Percentiles rank a stretch among this genome's conserved stretches.
phyloP scores from a whole-genome alignment of 2,113 vertebrate species.

The Atractosteus spatula region DNA sequence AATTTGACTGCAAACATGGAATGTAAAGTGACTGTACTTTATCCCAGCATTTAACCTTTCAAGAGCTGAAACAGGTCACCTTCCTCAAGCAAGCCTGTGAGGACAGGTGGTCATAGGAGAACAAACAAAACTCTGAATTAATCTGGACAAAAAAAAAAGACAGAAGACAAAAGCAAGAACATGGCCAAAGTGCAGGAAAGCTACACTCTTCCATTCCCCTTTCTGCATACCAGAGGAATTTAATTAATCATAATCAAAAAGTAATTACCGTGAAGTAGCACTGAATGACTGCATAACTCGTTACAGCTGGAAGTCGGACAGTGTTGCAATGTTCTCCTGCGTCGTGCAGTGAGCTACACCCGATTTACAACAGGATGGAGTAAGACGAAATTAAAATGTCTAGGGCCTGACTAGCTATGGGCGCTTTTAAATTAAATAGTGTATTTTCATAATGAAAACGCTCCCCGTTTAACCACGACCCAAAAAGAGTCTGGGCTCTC shows the following conservation, averaged over 20 bases:
- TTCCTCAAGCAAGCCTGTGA: no score
- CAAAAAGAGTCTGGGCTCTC: background rate
- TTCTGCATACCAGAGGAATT: background rate
- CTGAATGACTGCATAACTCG: no score
- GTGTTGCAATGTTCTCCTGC: no score
- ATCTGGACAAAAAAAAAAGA: background rate
- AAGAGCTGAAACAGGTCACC: no score
- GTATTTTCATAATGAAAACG: constrained; percentile 11
- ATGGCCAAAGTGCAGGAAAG: background rate
- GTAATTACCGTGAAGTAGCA: background rate
- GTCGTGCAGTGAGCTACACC: background rate
- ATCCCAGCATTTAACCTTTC: no score
- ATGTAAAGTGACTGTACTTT: no score
- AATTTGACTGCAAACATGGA: no score
- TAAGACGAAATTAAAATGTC: constrained; percentile 4
- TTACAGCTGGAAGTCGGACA: no score
- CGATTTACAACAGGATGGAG: background rate
- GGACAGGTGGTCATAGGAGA: no score
- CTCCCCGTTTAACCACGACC: background rate
- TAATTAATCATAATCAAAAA: background rate
- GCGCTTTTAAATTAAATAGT: constrained; percentile 2
- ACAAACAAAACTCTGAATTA: no score
- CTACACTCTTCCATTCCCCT: background rate
- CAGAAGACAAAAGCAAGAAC: background rate
- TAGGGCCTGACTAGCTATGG: background rate